These are phyloP conservation scores for Odontomachus brunneus DNA, from an alignment of 1,140 invertebrate genomes.

Conservation along the genomic window DNA sequence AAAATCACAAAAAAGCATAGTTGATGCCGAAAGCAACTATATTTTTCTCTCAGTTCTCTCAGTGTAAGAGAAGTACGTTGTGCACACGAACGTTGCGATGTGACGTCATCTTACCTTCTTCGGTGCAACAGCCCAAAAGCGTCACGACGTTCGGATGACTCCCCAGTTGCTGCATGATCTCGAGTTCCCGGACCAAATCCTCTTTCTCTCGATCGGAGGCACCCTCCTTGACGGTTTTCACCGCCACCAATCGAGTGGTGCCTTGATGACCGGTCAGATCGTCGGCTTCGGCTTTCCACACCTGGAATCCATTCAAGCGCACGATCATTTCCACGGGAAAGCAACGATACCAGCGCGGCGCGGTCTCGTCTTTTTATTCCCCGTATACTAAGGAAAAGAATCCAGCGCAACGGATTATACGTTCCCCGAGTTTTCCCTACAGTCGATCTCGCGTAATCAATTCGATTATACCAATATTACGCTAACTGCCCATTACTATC, in stretches of 20 bases:
- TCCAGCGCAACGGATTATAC: not conserved
- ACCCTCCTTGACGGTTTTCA: conserved; percentile 92
- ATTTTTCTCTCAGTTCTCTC: no score
- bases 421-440: conserved; percentile 13
- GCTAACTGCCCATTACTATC: conserved; percentile 11
- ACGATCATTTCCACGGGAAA: not conserved
- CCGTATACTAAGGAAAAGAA: conserved; percentile 1
- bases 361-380: not conserved
- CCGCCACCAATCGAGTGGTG: conserved; percentile 91
- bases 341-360: no score
- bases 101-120: conserved; percentile 87
- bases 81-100: not conserved
- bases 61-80: no score
- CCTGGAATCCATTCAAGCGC: conserved; percentile 81
- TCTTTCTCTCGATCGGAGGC: conserved; percentile 91
- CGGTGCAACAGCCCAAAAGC: conserved; percentile 93
- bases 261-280: conserved; percentile 92
- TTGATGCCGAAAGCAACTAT: no score
- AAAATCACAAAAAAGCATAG: no score
- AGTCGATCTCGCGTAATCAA: conserved; percentile 29
- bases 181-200: conserved; percentile 91
- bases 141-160: conserved; percentile 95
- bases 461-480: conserved; percentile 34
- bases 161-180: conserved; percentile 94
- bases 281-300: conserved; percentile 94